Base-by-base conservation (phyloP, 2,797 vertebrate genomes). In the Peromyscus aztecus region DNA sequence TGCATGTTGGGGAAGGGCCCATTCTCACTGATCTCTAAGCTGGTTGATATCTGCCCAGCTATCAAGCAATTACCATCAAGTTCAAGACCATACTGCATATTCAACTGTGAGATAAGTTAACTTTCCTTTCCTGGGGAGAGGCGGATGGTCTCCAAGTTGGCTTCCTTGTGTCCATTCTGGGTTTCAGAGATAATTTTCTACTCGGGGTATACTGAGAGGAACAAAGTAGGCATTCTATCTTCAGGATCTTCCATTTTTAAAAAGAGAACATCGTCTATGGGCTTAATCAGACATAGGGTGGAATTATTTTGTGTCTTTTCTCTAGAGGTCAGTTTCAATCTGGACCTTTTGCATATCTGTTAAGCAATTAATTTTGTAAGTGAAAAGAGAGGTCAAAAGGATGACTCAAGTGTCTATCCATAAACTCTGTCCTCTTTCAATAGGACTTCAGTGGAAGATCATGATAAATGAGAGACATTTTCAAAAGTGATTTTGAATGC, bases 81-180 rank as follows among this genome's bases (percentile, higher is more conserved):
- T 52, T 52, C 46, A 78, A 65, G 8, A 40, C 21, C 10, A 21
- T 10, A 21, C 8, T 34, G 9, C 29, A 8, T 10, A 81, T 59
- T 37, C 37, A 83, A 43, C 14, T 83, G 14, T 17, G 14, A 63
- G 59, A 13, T 17, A 81, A 13, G 12, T 37, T 37, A 37, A 37
- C 34, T 21, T n/a, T 57, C 34, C 46, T 31, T n/a, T 24, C 21
- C 11, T 24, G 1, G 12, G 34, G 4, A n/a, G 31, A 12, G 55
- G 8, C 3, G 6, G 2, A 2, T 57, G 21, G 3, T 19, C 6
- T 3, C 7, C 24, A 63, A 21, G 0, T 43, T 83, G 55, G 3
- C 37, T 61, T 82, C n/a, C 23, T 29, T 59, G 24, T 8, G 13
- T 61, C 23, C 37, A 82, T 82, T 17, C 23, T 40, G 23, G 40